Base-by-base conservation (phyloP, 2,113 vertebrate species). In the Hystrix cristata region DNA sequence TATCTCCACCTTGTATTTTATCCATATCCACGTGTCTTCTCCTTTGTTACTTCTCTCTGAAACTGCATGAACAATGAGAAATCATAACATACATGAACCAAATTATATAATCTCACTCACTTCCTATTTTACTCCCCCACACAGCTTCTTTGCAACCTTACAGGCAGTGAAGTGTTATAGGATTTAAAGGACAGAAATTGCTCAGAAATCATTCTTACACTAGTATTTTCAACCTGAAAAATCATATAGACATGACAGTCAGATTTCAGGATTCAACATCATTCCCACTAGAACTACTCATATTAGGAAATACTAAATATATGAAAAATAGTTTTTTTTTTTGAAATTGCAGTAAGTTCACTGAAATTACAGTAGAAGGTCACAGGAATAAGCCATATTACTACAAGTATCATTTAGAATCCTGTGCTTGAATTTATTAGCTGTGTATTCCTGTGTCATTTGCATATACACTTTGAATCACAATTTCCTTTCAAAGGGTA, bases 101-200 rank as follows among this genome's bases (percentile, higher is more conserved):
- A 87, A 92, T 97, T 96, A 96, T 51, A 94, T 95, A 94, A 94
- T 95, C 11, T 83, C 69, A 94, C 5, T 94, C 51, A 94, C 62
- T 38, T 78, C n/a, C 53, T 92, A 83, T 71, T 96, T 53, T 29
- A 78, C 34, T 91, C 21, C 25, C 51, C 1, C 38, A 79, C 31
- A 69, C 11, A 91, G 16, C 29, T 78, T 93, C 94, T 89, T 83
- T 87, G 71, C 21, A 94, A 34, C 14, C 25, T 90, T 94, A 8
- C 25, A 95, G 11, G n/a, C 51, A 87, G 21, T 72, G 5, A 79
- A 60, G n/a, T 53, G 21, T 12, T 60, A 11, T 25, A 55, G 21
- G 29, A 91, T 79, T 87, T 46, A 83, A 23, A 46, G 48, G 38
- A 65, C 71, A 92, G 38, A 76, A 86, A 71, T 87, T 13, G 90